Evolutionary conservation across 2,797 vertebrate species (phyloP).

Genomic region (Gadopsis bispinosus): DNA sequence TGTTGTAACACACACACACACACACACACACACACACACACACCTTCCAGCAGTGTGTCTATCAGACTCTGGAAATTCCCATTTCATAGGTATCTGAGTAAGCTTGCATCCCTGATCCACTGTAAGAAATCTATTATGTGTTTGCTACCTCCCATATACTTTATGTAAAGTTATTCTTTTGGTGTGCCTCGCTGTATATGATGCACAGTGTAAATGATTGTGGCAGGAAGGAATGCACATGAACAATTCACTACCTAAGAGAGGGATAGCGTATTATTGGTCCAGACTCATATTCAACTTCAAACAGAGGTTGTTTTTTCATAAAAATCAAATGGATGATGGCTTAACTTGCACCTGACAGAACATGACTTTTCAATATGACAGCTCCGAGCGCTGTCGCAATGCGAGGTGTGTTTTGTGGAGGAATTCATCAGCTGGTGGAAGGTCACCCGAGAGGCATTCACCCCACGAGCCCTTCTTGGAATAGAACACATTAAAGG

Average conservation of each 20-base stretch:
- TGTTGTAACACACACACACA: slow-evolving; percentile 2
- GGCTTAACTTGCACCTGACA: slow-evolving; percentile 44
- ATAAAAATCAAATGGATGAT: slow-evolving; percentile 46
- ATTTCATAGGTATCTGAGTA: slow-evolving; percentile 34
- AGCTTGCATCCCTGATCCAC: slow-evolving; percentile 37
- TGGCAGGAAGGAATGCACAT: slow-evolving; percentile 25
- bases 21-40: not conserved
- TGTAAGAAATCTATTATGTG: slow-evolving; percentile 31
- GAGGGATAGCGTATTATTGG: not conserved
- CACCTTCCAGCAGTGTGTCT: slow-evolving; percentile 11
- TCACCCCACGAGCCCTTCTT: slow-evolving; percentile 50
- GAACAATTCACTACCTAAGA: slow-evolving; percentile 9
- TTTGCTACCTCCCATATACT: slow-evolving; percentile 30
- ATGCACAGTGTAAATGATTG: slow-evolving; percentile 1
- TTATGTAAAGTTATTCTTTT: slow-evolving; percentile 36
- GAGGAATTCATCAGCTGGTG: slow-evolving; percentile 55
- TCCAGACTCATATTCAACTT: slow-evolving; percentile 19
- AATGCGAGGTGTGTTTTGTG: slow-evolving; percentile 34
- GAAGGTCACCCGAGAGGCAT: slow-evolving; percentile 63
- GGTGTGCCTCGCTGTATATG: not conserved
- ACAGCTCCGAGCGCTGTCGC: slow-evolving; percentile 8
- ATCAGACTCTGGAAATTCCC: slow-evolving; percentile 29
- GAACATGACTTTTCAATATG: slow-evolving; percentile 60
- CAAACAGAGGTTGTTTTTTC: slow-evolving; percentile 13
- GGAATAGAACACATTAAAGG: slow-evolving; percentile 73